Conservation (phyloP, 2,888 invertebrate species). For the Falcaria lacertinaria region DNA sequence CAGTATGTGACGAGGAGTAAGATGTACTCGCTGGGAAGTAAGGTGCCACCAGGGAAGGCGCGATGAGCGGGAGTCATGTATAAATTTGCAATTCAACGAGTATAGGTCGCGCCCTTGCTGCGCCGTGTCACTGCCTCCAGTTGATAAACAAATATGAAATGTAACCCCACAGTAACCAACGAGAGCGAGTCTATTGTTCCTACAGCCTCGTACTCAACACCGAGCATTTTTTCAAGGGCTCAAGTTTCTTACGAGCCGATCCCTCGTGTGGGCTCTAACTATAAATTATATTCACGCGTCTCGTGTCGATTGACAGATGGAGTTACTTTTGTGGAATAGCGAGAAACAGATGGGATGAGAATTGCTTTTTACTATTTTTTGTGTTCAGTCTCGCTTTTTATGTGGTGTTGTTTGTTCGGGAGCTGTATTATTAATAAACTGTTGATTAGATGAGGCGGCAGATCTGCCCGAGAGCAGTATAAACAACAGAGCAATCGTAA, state of each 20-base stretch:
- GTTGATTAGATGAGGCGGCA: neutral
- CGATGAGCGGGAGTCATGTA: constrained; percentile 37
- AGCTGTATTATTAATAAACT: neutral
- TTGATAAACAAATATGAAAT: constrained; percentile 41
- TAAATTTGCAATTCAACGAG: constrained; percentile 61
- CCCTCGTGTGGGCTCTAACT: neutral
- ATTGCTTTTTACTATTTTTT: neutral
- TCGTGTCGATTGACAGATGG: neutral
- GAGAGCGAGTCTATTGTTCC: neutral
- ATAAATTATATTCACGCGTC: neutral
- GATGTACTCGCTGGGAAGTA: constrained; percentile 7
- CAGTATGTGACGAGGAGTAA: neutral
- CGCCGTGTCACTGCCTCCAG: constrained; percentile 30
- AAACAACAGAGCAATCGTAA: neutral
- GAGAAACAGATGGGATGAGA: neutral
- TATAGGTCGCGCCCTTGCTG: constrained; percentile 34
- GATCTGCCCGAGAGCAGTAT: neutral
- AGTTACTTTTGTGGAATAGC: neutral
- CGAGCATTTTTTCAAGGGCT: neutral
- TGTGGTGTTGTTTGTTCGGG: neutral
- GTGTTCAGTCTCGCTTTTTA: neutral
- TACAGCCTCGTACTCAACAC: neutral
- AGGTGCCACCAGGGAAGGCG: constrained; percentile 10
- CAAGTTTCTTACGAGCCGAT: neutral
- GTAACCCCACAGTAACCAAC: constrained; percentile 11